Conservation (phyloP, 2,797 vertebrate species). For the Xiphorhynchus erythropygius region DNA sequence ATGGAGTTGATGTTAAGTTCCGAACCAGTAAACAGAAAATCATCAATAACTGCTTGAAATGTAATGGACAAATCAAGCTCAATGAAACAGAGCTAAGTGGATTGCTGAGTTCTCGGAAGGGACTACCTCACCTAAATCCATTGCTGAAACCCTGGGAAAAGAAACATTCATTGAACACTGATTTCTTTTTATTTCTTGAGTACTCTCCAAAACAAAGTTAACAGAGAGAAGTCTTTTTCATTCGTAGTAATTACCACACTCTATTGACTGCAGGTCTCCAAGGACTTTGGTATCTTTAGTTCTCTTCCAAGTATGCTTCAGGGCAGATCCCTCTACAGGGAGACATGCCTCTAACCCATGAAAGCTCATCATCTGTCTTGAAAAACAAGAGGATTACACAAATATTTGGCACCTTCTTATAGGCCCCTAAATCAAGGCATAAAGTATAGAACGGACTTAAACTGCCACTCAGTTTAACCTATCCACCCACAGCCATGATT, state of each 20-base stretch:
- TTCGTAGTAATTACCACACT: not conserved
- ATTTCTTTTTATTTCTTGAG: not conserved
- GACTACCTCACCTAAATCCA: constrained; percentile 15
- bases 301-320: not conserved
- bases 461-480: not conserved
- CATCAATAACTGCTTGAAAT: not conserved
- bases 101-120: constrained; percentile 17
- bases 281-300: not conserved
- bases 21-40: not conserved
- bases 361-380: not conserved
- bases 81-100: not conserved
- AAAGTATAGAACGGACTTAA: not conserved
- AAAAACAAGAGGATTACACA: not conserved
- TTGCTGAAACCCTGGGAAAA: constrained; percentile 28
- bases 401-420: not conserved
- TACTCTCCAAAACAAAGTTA: not conserved
- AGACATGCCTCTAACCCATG: not conserved
- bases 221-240: not conserved
- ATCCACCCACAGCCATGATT: not conserved
- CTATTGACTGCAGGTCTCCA: not conserved
- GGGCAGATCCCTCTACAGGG: not conserved
- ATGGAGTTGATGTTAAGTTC: not conserved
- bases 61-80: not conserved
- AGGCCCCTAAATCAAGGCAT: not conserved
- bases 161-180: constrained; percentile 16